Conservation (phyloP, 2,113 vertebrate species). For the Eulemur rufifrons region DNA sequence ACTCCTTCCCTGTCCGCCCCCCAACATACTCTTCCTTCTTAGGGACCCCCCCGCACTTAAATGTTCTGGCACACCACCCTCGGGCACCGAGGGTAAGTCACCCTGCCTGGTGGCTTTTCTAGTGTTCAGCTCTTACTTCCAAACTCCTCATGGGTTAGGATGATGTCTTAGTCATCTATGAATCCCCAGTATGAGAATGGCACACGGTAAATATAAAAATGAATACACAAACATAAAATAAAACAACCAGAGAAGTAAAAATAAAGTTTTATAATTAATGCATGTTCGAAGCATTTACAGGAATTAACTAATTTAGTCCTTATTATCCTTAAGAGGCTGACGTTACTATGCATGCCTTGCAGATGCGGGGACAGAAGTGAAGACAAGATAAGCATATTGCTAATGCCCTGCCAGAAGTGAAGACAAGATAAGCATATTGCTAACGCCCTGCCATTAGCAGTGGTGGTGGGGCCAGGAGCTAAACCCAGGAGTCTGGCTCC, state of each 20-base stretch:
- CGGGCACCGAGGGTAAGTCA: not conserved
- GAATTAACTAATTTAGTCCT: not conserved
- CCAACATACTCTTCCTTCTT: not conserved
- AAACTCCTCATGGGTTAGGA: not conserved
- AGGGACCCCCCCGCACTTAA: not conserved
- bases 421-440: not conserved
- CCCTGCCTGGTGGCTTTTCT: not conserved
- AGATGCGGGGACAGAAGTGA: not conserved
- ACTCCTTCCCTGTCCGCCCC: not conserved
- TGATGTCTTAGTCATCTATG: not conserved
- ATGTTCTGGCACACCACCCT: not conserved
- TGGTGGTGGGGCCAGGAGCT: not conserved
- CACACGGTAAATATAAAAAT: not conserved
- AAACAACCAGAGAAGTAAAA: not conserved
- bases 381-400: not conserved
- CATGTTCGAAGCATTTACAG: not conserved
- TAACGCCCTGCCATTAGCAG: not conserved
- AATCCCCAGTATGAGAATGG: not conserved
- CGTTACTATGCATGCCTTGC: not conserved
- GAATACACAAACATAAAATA: not conserved
- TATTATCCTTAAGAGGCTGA: not conserved
- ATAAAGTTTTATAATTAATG: not conserved
- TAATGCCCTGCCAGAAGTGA: not conserved
- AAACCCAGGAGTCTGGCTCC: not conserved
- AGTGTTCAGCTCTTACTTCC: not conserved